Evolutionary conservation across 1,140 invertebrate genomes (phyloP), one percentile per base, ranked within the genome.

Genomic region (Capitella teleta): DNA sequence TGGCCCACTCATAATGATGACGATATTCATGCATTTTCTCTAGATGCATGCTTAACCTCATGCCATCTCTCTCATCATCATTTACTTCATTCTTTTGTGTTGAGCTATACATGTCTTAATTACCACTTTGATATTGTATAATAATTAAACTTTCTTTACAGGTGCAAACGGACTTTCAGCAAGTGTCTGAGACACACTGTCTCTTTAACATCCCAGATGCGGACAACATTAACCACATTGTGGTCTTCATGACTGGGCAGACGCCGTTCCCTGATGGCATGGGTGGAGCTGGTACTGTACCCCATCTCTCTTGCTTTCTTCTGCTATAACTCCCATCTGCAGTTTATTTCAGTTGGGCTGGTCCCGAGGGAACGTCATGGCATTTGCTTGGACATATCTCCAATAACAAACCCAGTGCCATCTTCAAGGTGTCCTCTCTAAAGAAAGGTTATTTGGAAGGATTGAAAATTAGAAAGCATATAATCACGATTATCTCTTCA

Each of bases 271-370:
- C 90, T 2, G 80, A 82, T 47, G 87, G 85, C 30, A 80, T 81
- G 14, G 86, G 82, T 18, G 88, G 84, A 46, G 81, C 85, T 78
- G 86, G 84, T 86, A 60, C 47, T 44, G 44, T 44, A 40, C 38
- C 8, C 2, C 21, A 19, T 24, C 14, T 16, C 26, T 41, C 2
- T 48, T 23, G 18, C 21, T 14, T 36, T 19, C n/a, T 5, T 43
- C n/a, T 10, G n/a, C 30, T 10, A 18, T 37, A 48, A 21, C 26
- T 21, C 28, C 42, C 2, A 26, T 21, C 28, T 48, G 80, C 67
- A 80, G 86, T 94, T 0, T 95, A 92, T 68, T 96, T 94, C 71
- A 88, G 86, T 58, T 95, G 90, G 87, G 90, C 91, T 0, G 87
- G 92, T 70, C 52, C 61, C 14, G 81, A 82, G n/a, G 85, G 85